Evolutionary conservation across 23 tunicate genomes (phyloP).

Genomic region (Styela clava): DNA sequence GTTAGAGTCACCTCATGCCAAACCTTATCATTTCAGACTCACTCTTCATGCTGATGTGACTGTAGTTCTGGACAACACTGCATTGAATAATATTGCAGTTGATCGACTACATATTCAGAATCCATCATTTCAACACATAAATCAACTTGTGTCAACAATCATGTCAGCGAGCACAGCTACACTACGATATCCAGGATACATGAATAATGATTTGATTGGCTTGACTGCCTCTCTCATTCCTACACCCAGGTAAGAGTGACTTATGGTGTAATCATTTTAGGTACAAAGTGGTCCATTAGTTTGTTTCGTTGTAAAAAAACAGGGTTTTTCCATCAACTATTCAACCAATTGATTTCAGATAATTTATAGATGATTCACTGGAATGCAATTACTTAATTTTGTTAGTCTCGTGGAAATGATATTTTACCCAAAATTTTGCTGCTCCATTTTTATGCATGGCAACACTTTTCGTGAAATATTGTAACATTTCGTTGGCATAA

Average conservation of each 20-base stretch:
- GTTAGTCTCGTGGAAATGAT: too few species aligned
- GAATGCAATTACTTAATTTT: too few species aligned
- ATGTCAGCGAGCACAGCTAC: slow-evolving; percentile 99
- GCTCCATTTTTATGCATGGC: too few species aligned
- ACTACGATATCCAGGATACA: slow-evolving; percentile 95
- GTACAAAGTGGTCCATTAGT: too few species aligned
- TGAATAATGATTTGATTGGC: slow-evolving; percentile 97
- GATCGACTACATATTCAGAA: slow-evolving; percentile 95
- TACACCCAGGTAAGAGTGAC: slow-evolving; percentile 74
- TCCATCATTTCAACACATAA: slow-evolving; percentile 93
- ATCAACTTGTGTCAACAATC: slow-evolving; percentile 98
- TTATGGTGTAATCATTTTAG: not conserved
- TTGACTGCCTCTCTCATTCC: slow-evolving; percentile 91
- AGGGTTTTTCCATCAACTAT: not conserved
- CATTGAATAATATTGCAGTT: slow-evolving; percentile 89
- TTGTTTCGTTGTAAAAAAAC: not conserved
- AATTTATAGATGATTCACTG: not conserved
- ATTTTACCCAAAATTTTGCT: too few species aligned
- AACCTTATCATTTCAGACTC: slow-evolving; percentile 31
- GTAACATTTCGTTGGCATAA: too few species aligned
- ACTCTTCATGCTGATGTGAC: slow-evolving; percentile 96
- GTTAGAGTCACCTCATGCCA: too few species aligned
- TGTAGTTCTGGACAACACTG: slow-evolving; percentile 97
- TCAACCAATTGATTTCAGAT: not conserved
- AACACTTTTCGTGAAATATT: too few species aligned